Conservation (phyloP, 2,888 invertebrate species). For the Zootermopsis nevadensis region DNA sequence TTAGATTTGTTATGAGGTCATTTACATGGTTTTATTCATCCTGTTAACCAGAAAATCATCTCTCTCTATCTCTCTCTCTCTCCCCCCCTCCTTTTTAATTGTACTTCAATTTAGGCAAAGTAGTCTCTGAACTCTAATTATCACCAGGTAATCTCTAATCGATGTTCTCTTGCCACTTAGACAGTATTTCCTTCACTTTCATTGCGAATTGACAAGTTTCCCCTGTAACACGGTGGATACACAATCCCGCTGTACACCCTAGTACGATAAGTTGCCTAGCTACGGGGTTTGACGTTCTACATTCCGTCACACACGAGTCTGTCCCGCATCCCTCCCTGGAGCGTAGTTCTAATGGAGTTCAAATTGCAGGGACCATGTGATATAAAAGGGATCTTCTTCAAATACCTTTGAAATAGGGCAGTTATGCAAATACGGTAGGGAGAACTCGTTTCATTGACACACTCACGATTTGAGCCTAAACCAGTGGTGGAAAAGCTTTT, state of each 20-base stretch:
- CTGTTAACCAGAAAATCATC: too few species aligned
- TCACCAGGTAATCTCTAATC: neutral
- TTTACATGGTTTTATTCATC: too few species aligned
- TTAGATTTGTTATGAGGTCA: neutral
- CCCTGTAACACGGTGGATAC: neutral
- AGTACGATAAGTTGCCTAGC: constrained; percentile 26
- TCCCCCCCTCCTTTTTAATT: neutral
- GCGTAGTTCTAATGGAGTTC: neutral
- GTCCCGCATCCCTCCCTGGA: neutral
- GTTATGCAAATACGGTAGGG: neutral
- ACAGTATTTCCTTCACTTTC: constrained; percentile 5
- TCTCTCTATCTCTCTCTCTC: too few species aligned
- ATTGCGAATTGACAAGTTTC: constrained; percentile 7
- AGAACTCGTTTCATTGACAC: too few species aligned
- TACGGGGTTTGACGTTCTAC: neutral
- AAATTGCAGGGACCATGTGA: neutral
- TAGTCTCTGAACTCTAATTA: neutral
- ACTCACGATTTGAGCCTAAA: too few species aligned
- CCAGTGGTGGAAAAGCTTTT: too few species aligned
- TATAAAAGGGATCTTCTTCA: neutral
- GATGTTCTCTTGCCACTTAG: neutral
- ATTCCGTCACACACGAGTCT: neutral
- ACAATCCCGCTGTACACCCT: neutral
- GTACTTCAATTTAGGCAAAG: neutral
- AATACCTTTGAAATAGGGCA: neutral